A percentile compares a stretch with the other conserved stretches of the same genome.
phyloP scores from a whole-genome alignment of 92 coral and sea anemone species.

The Parazoanthus darwini region DNA sequence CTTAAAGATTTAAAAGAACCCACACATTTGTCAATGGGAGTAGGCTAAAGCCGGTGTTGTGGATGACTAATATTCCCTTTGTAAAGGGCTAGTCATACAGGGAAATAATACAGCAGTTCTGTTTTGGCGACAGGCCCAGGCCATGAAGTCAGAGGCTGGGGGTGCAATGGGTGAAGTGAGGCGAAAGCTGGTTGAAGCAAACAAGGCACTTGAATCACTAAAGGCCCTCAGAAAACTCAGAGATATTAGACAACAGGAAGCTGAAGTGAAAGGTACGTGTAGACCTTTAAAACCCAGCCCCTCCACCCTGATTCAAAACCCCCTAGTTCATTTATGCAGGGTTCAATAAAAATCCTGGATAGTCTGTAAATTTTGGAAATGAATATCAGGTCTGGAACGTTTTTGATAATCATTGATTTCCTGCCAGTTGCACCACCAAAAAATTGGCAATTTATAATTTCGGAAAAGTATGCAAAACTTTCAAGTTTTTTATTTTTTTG shows the following conservation, averaged over 20 bases:
- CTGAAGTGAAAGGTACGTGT: conserved; percentile 81
- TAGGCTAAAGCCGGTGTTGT: too few species aligned
- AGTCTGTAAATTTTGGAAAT: too few species aligned
- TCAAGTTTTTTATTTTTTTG: background rate
- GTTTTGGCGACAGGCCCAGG: conserved; percentile 66
- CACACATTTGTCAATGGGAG: too few species aligned
- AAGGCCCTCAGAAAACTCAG: conserved; percentile 82
- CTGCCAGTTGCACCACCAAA: background rate
- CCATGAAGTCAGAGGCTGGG: conserved; percentile 93
- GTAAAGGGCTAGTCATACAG: too few species aligned
- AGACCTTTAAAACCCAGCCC: too few species aligned
- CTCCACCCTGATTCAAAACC: too few species aligned
- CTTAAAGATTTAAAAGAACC: too few species aligned
- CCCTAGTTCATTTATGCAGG: too few species aligned
- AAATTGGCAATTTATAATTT: background rate
- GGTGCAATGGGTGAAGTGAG: conserved; percentile 94
- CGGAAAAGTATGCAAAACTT: background rate
- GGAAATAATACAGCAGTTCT: background rate
- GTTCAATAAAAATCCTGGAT: too few species aligned
- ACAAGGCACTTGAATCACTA: conserved; percentile 74
- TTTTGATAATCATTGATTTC: too few species aligned
- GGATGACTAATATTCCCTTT: too few species aligned
- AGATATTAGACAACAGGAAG: conserved; percentile 84
- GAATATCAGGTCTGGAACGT: too few species aligned
- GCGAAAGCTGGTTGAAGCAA: conserved; percentile 76